phyloP scores from a whole-genome alignment of 2,888 invertebrate species.

The Ophion costatus region DNA sequence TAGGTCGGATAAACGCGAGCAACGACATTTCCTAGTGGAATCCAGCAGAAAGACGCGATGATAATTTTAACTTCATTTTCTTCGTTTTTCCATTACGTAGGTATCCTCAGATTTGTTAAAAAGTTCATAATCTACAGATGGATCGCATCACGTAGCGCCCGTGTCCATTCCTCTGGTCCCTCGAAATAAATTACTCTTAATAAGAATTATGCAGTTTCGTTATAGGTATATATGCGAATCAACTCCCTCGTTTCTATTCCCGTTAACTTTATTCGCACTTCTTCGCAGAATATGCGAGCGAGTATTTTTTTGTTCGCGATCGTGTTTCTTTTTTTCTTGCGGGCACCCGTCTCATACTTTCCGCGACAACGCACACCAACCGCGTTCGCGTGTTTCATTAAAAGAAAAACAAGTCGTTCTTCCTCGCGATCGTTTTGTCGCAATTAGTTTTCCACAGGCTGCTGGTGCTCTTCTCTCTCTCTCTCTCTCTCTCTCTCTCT shows the following conservation, averaged over 20 bases:
- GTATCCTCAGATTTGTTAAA: background rate
- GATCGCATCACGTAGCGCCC: background rate
- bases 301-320: slow-evolving; percentile 4
- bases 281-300: background rate
- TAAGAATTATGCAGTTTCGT: slow-evolving; percentile 21
- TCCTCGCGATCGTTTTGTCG: slow-evolving; percentile 73
- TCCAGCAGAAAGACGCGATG: background rate
- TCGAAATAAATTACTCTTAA: slow-evolving; percentile 42
- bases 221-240: slow-evolving; percentile 24
- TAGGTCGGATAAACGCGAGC: background rate
- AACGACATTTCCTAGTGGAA: background rate
- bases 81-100: background rate
- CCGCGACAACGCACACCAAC: slow-evolving; percentile 20
- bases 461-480: slow-evolving; percentile 33
- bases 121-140: background rate
- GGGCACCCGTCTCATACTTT: slow-evolving; percentile 41
- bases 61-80: background rate
- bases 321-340: slow-evolving; percentile 32
- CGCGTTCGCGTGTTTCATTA: slow-evolving; percentile 30
- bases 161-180: background rate
- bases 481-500: background rate
- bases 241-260: slow-evolving; percentile 57
- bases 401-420: slow-evolving; percentile 48
- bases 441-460: slow-evolving; percentile 73
- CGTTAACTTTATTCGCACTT: slow-evolving; percentile 57